Base-by-base conservation (phyloP, 2,888 invertebrate genomes). In the Podabrus alpinus region DNA sequence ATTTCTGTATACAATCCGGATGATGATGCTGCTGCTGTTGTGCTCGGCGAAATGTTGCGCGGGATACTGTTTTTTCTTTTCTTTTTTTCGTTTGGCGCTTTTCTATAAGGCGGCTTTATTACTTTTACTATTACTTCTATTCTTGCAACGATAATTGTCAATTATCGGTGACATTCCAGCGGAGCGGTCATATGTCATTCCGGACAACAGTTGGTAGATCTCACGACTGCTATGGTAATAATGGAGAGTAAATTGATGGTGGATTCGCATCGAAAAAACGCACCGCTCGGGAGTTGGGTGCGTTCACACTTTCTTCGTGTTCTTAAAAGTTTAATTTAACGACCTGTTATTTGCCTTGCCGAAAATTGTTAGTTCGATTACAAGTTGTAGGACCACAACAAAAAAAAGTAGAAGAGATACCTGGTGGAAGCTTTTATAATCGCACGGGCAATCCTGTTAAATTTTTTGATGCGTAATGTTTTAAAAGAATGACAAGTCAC, bases 141-240 rank as follows among this genome's bases (percentile, higher is more conserved):
- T 71, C 16, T 59, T 24, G 24, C 68, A 45, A 13, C 1, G 45
- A 69, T 76, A 76, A 76, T 76, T 76, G 76, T 76, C 76, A 76
- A 76, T 76, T 76, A 76, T 76, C 73, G 21, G 71, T 73, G 76
- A 76, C 76, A 76, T 76, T 70, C 68, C 71, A 19, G 70, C 66
- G 69, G 64, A 73, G 67, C 25, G 62, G 76, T 71, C 73, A 71
- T 73, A 71, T 73, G 70, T 73, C 72, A 76, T 73, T 66, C 59
- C 67, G 59, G 73, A 73, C 73, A 71, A 73, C 76, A 64, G 75
- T 72, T 66, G 72, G 75, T 72, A 72, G 71, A 45, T 73, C 68
- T 73, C 61, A 17, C 72, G 62, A 17, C 19, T 62, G 15, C 61
- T 17, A 66, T 59, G 24, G 66, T 29, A 67, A 59, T 15, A n/a